Evolutionary conservation across 2,888 invertebrate genomes (phyloP), one percentile per base, ranked within the genome.

Genomic region (Troglohyphantes excavatus): DNA sequence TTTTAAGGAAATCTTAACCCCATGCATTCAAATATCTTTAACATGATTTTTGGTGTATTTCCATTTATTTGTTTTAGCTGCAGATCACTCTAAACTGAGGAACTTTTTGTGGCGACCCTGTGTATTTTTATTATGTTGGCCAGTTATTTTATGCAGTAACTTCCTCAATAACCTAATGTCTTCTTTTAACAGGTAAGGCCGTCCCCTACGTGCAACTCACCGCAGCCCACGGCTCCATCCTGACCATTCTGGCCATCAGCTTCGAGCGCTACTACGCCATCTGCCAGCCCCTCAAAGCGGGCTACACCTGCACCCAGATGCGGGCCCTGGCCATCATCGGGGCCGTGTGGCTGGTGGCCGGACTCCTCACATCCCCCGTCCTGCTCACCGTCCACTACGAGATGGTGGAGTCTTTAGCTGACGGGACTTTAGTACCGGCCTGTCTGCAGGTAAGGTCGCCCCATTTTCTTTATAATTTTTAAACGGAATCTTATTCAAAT

Each of bases 231-330:
- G 97, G 98, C 26, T 98, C 98, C 59, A 97, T 98, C 2, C 95
- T 98, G 79, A 98, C 98, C 63, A 98, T 98, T 93, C 94, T 98
- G 92, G 98, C 98, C 88, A 98, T 98, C 94, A 97, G 97, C 93
- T 97, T 98, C 93, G 98, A 98, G 94, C 95, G 97, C 85, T 97
- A 91, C 83, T 96, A 96, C 94, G 98, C 98, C 91, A 98, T 98
- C 93, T 98, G 98, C 94, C 96, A 97, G 93, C 98, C 98, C 0
- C 94, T 98, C 81, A 96, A 97, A 92, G 98, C 97, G 11, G 93
- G 93, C 67, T 93, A 93, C 91, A 93, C 93, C 46, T 93, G 93
- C 91, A 93, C 93, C 2, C 93, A 93, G 59, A 92, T 93, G 27
- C 90, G 93, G 21, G 93, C 94, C 0, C 90, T 93, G 19, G 92